Conservation (phyloP, 2,113 vertebrate genomes). For the Xiphophorus hellerii region DNA sequence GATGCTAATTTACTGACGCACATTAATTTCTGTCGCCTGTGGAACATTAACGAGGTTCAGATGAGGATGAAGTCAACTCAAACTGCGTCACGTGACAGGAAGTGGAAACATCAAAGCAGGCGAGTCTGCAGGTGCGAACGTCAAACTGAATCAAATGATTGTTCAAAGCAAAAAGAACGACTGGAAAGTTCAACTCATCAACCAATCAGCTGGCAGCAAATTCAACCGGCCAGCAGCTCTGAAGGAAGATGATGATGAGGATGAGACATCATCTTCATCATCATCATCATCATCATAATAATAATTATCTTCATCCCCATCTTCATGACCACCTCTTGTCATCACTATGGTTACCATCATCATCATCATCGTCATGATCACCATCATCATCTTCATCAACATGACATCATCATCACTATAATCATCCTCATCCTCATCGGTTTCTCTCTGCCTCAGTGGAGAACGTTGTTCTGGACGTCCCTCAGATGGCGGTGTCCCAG, state of each 20-base stretch:
- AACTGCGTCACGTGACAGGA: not conserved
- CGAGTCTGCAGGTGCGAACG: not conserved
- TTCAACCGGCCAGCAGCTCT: not conserved
- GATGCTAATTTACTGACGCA: not conserved
- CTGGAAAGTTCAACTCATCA: not conserved
- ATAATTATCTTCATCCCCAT: too few species aligned
- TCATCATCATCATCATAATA: not conserved
- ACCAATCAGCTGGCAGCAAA: not conserved
- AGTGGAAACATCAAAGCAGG: not conserved
- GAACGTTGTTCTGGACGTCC: not conserved
- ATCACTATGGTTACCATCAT: too few species aligned
- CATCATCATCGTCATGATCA: too few species aligned
- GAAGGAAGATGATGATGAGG: not conserved
- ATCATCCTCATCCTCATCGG: not conserved
- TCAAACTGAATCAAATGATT: not conserved
- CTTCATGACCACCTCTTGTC: too few species aligned
- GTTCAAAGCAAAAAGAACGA: not conserved
- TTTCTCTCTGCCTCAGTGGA: not conserved
- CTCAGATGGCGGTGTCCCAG: constrained; percentile 84
- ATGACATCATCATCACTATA: not conserved
- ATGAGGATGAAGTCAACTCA: not conserved
- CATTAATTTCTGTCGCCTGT: not conserved
- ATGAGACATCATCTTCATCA: not conserved
- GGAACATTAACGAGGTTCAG: not conserved
- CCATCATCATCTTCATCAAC: not conserved